Base-by-base conservation (phyloP, 2,888 invertebrate species). In the Hydroisotoma schaefferi region DNA sequence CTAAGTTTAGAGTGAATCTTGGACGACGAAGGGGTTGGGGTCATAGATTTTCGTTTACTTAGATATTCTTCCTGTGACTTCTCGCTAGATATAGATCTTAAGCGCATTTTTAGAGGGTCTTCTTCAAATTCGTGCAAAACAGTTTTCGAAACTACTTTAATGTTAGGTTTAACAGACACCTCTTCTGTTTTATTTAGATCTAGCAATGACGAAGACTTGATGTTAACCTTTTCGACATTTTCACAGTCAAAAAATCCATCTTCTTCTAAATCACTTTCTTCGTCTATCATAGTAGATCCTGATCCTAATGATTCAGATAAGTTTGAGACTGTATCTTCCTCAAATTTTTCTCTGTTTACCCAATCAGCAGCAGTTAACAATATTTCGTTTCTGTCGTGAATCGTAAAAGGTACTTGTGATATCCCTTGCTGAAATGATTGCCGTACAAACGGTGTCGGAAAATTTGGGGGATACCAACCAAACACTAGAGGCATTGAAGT, bases 211-310 rank as follows among this genome's bases (percentile, higher is more conserved):
- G n/a, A n/a, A 25, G 4, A 37, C 26, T 47, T 55, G 29, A 46
- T 48, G n/a, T n/a, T n/a, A n/a, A n/a, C n/a, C n/a, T n/a, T 48
- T 47, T 49, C 48, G n/a, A 59, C 63, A 46, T 52, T 58, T 22
- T 65, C 65, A 63, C 71, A 71, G 44, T 71, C 71, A 55, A 61
- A 69, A 55, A 71, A 71, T 56, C 37, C 61, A 29, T 65, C 65
- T 25, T 53, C 58, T 52, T 69, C 68, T 25, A 56, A 43, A 29
- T 57, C 59, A 57, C 57, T 56, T 22, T 61, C 61, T 20, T 57
- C 59, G 23, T 55, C 37, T 8, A 33, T 33, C 8, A 15, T 8
- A 15, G 8, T 33, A 23, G 15, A 40, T 15, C 5, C n/a, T 15
- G 4, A 20, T 40, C 40, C n/a, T 5, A 15, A 40, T 40, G 40